A percentile compares a stretch with the other conserved stretches of the same genome.
These are phyloP conservation scores for Pteropus alecto DNA, from an alignment of 2,113 vertebrate species.

Conservation along the genomic window DNA sequence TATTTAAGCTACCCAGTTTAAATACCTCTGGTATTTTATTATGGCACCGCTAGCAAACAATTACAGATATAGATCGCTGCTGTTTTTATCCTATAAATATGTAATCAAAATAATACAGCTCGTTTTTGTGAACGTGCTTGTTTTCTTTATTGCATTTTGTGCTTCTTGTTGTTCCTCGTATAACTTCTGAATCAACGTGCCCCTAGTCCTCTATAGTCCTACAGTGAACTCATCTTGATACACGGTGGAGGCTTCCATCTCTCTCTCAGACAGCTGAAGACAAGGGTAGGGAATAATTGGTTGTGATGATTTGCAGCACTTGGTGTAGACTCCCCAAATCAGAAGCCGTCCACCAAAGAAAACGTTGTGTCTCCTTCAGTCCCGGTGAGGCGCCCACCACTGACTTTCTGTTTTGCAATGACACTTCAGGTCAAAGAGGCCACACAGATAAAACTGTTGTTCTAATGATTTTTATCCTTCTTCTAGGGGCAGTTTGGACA, in stretches of 20 bases:
- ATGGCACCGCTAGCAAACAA: too few relatives aligned
- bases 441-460: background rate
- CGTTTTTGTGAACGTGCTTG: background rate
- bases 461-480: background rate
- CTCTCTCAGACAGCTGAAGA: background rate
- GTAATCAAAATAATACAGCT: conserved; percentile 40
- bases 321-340: background rate
- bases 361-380: background rate
- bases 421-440: background rate
- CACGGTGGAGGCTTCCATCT: background rate
- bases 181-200: background rate
- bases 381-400: background rate
- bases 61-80: background rate
- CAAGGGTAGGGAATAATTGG: fast-evolving
- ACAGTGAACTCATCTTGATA: too few relatives aligned
- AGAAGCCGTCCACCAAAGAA: background rate
- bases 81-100: conserved; percentile 11
- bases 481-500: background rate
- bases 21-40: background rate
- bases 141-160: background rate
- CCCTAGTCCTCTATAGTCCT: background rate
- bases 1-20: too few relatives aligned
- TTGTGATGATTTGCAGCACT: background rate
- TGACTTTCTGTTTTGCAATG: background rate
- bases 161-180: background rate